A percentile compares a stretch with the other conserved stretches of the same genome.
phyloP scores from a whole-genome alignment of 2,797 vertebrate species.

The Xiphophorus birchmanni region DNA sequence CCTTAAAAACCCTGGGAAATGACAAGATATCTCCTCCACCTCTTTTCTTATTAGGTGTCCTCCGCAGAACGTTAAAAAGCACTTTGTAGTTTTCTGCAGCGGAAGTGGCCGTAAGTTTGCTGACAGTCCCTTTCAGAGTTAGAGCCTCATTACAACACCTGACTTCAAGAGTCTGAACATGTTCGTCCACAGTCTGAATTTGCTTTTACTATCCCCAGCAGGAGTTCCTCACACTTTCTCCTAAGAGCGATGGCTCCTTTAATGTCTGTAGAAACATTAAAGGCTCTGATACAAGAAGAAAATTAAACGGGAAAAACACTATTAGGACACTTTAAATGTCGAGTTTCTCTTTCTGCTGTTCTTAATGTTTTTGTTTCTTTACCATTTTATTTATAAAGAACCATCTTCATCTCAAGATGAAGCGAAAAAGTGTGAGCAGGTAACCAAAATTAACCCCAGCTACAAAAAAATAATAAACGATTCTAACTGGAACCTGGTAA shows the following conservation, averaged over 20 bases:
- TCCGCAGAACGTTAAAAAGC: conserved; percentile 15
- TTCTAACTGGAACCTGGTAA: background rate
- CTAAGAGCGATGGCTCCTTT: background rate
- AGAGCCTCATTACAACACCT: conserved; percentile 4
- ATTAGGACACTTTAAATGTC: background rate
- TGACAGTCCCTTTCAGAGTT: conserved; percentile 13
- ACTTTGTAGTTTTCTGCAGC: conserved; percentile 11
- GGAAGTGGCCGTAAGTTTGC: conserved; percentile 26
- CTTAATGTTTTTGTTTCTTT: background rate
- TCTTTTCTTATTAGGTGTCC: background rate
- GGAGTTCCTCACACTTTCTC: background rate
- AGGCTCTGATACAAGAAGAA: conserved; percentile 15
- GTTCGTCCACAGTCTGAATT: conserved; percentile 12
- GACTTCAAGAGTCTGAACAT: background rate
- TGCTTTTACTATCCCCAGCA: background rate
- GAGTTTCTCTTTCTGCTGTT: background rate
- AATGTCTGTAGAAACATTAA: conserved; percentile 13
- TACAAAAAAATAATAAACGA: background rate
- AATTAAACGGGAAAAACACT: conserved; percentile 3
- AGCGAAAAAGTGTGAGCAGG: background rate
- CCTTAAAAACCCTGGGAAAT: conserved; percentile 16
- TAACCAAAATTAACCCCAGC: background rate
- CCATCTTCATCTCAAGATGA: background rate
- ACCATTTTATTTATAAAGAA: background rate
- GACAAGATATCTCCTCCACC: conserved; percentile 6